Conservation (phyloP, 1,140 invertebrate species). For the Drosophila gunungcola region DNA sequence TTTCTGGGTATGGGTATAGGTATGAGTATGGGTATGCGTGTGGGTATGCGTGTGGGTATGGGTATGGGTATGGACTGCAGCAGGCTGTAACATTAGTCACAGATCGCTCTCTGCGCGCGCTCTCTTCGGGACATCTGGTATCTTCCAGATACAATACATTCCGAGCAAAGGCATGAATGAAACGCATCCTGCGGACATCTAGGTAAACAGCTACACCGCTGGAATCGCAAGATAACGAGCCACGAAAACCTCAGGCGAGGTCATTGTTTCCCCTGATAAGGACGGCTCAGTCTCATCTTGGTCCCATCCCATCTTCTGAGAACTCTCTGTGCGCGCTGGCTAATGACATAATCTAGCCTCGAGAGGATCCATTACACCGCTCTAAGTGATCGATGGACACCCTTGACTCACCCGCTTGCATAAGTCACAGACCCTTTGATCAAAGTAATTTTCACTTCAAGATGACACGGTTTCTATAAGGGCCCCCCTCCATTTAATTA, state of each 20-base stretch:
- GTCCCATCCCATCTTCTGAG: slow-evolving; percentile 7
- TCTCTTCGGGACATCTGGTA: slow-evolving; percentile 23
- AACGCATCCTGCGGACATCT: slow-evolving; percentile 9
- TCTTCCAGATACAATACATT: slow-evolving; percentile 33
- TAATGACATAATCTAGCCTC: slow-evolving; percentile 47
- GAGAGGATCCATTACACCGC: slow-evolving; percentile 6
- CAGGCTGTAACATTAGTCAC: slow-evolving; percentile 54
- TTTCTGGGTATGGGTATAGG: slow-evolving; percentile 36
- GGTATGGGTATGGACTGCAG: background rate
- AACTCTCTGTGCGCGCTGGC: slow-evolving; percentile 1
- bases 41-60: too few species aligned
- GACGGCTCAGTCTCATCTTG: slow-evolving; percentile 18
- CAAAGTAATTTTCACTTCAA: slow-evolving; percentile 43
- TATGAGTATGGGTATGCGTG: too few species aligned
- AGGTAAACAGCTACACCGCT: slow-evolving; percentile 4
- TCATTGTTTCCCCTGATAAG: slow-evolving; percentile 44
- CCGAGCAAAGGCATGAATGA: slow-evolving; percentile 25
- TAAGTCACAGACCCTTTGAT: slow-evolving; percentile 28
- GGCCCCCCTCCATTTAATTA: slow-evolving; percentile 30
- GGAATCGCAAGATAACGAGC: slow-evolving; percentile 1
- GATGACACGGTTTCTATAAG: slow-evolving; percentile 25
- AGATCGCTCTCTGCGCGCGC: slow-evolving; percentile 5
- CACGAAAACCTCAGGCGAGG: slow-evolving; percentile 31
- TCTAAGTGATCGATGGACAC: slow-evolving; percentile 30
- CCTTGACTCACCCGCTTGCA: slow-evolving; percentile 19